Percentiles rank a stretch among this genome's conserved stretches.
Evolutionary conservation across 2,888 invertebrate species (phyloP).

Genomic region (Meghimatium bilineatum): DNA sequence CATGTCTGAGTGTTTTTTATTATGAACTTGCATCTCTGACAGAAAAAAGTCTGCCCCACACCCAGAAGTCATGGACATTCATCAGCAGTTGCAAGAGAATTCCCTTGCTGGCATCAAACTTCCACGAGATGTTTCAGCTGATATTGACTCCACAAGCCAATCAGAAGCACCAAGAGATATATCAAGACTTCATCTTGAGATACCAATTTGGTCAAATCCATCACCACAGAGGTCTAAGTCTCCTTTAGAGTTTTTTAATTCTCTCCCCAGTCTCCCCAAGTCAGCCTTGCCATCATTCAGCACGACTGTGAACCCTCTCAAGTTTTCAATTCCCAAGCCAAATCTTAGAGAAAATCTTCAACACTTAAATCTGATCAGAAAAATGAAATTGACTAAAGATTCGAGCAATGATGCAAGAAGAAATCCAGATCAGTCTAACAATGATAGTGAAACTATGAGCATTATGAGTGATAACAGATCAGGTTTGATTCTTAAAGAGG

Average conservation of each 20-base stretch:
- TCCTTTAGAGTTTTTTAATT: slow-evolving; percentile 38
- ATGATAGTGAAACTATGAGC: slow-evolving; percentile 25
- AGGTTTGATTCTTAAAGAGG: slow-evolving; percentile 31
- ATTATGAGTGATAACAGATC: slow-evolving; percentile 15
- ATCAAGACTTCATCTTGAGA: slow-evolving; percentile 14
- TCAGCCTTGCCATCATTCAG: slow-evolving; percentile 32
- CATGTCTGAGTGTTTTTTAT: not conserved
- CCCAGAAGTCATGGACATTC: slow-evolving; percentile 70
- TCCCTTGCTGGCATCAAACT: slow-evolving; percentile 66
- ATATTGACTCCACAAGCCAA: slow-evolving; percentile 50
- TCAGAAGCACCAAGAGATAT: not conserved
- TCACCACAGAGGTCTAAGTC: slow-evolving; percentile 17
- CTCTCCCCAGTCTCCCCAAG: slow-evolving; percentile 44
- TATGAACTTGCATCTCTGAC: slow-evolving; percentile 5
- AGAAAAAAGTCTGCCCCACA: slow-evolving; percentile 70
- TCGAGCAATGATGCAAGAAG: not conserved
- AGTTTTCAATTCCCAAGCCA: slow-evolving; percentile 34
- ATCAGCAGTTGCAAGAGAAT: slow-evolving; percentile 70
- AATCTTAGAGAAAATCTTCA: slow-evolving; percentile 52
- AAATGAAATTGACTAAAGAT: slow-evolving; percentile 47
- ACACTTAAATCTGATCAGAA: slow-evolving; percentile 84
- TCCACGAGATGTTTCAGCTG: slow-evolving; percentile 69
- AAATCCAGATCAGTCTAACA: slow-evolving; percentile 13
- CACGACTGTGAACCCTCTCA: slow-evolving; percentile 20
- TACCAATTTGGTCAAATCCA: not conserved